Percentiles rank a stretch among this genome's conserved stretches.
Conservation (phyloP, 2,888 invertebrate species). For the Adineta ricciae region DNA sequence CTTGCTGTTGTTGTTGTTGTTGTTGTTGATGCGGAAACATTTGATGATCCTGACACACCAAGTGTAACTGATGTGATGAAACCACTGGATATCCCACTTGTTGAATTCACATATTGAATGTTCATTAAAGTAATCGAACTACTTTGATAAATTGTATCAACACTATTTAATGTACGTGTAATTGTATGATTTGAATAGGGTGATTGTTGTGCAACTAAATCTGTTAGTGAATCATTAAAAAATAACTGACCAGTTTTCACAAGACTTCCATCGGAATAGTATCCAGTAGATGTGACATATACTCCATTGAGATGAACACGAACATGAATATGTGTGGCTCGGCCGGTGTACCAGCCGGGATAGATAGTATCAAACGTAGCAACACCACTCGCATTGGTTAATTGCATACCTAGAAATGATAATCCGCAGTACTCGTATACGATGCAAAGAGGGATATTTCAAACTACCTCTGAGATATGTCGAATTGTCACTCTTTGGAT, state of each 20-base stretch:
- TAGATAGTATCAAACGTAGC: background rate
- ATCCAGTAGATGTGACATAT: background rate
- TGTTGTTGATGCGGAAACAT: too few species aligned
- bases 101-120: background rate
- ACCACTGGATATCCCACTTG: background rate
- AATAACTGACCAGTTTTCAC: background rate
- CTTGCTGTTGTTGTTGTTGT: too few species aligned
- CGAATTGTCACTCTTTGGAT: background rate
- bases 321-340: background rate
- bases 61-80: too few species aligned
- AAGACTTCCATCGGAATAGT: background rate
- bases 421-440: too few species aligned
- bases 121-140: background rate
- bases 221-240: background rate
- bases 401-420: background rate
- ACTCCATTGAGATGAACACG: too few species aligned
- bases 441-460: too few species aligned
- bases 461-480: too few species aligned
- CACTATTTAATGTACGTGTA: too few species aligned
- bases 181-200: background rate
- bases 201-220: background rate
- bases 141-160: too few species aligned
- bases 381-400: background rate
- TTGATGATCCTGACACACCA: too few species aligned
- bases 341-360: background rate